Evolutionary conservation across 2,113 vertebrate species (phyloP).

Genomic region (Vulpes ferrilata): DNA sequence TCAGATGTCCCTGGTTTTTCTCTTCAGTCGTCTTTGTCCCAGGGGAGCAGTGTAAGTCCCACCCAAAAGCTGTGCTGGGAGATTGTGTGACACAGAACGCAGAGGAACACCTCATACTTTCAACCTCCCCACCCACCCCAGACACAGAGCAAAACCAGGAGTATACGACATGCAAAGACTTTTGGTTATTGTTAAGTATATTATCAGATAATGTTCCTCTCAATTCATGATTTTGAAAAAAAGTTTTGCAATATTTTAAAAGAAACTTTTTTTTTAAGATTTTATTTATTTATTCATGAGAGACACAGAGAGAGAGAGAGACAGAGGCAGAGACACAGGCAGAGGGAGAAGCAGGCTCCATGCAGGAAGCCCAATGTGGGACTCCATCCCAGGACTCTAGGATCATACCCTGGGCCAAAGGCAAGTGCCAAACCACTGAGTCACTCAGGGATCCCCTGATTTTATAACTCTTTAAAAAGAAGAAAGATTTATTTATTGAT

Average conservation of each 20-base stretch:
- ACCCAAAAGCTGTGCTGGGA: not conserved
- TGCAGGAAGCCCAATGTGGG: too few relatives aligned
- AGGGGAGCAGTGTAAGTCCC: not conserved
- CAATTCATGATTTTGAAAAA: not conserved
- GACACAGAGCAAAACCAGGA: not conserved
- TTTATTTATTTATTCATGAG: too few relatives aligned
- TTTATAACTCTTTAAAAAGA: too few relatives aligned
- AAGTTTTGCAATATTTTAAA: constrained; percentile 4
- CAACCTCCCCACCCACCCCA: not conserved
- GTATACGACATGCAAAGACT: not conserved
- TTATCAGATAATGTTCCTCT: constrained; percentile 1
- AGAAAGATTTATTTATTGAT: too few relatives aligned
- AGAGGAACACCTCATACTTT: not conserved
- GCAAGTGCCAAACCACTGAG: too few relatives aligned
- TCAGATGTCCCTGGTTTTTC: not conserved
- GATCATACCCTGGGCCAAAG: too few relatives aligned
- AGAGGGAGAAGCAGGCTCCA: too few relatives aligned
- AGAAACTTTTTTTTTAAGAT: not conserved
- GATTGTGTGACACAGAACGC: not conserved
- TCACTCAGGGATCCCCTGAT: too few relatives aligned
- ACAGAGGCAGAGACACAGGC: too few relatives aligned
- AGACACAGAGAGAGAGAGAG: too few relatives aligned
- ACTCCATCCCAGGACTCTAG: too few relatives aligned
- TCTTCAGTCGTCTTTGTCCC: not conserved
- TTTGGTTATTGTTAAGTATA: not conserved